Evolutionary conservation across 2,888 invertebrate species (phyloP), one percentile per base, ranked within the genome.

Genomic region (Drosophila paranaensis): DNA sequence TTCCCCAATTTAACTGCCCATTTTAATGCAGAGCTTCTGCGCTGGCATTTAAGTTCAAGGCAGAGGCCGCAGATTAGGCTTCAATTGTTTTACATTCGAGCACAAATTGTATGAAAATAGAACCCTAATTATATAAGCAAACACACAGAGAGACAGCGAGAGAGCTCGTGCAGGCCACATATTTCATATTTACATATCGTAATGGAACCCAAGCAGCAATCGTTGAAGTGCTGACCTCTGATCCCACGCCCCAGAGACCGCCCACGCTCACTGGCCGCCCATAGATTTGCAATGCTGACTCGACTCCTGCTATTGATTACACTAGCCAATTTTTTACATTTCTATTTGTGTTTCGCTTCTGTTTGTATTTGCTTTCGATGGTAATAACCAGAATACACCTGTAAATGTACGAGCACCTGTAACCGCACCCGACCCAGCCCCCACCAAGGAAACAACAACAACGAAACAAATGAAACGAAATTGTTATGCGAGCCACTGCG

Each of bases 311-410:
- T 35, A 72, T 76, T 77, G 76, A 76, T 77, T 77, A 65, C 74
- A 63, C 62, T 51, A 60, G 53, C 78, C 45, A 76, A 71, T 77
- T 71, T 62, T 62, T 54, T 72, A 33, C 57, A 40, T 54, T 55
- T 58, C 50, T 40, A 35, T 40, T 33, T 56, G 39, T 25, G 20
- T 35, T 50, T 13, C 16, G n/a, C 11, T 48, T 39, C 62, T 14
- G 55, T 60, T 51, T 60, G 54, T 39, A 43, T 74, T 40, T 67
- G 54, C 43, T 55, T 60, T 74, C 27, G 57, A 58, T 65, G 74
- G 61, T 56, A 65, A 74, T 65, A 78, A 74, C 60, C 69, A 46
- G 69, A 65, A 62, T 57, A 53, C 69, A 74, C 78, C 74, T 77
- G 78, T 56, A 50, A 35, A 37, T 11, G 16, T 33, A 14, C 33